Base-by-base conservation (phyloP, 1,140 invertebrate genomes). In the Sarcophaga bullata region DNA sequence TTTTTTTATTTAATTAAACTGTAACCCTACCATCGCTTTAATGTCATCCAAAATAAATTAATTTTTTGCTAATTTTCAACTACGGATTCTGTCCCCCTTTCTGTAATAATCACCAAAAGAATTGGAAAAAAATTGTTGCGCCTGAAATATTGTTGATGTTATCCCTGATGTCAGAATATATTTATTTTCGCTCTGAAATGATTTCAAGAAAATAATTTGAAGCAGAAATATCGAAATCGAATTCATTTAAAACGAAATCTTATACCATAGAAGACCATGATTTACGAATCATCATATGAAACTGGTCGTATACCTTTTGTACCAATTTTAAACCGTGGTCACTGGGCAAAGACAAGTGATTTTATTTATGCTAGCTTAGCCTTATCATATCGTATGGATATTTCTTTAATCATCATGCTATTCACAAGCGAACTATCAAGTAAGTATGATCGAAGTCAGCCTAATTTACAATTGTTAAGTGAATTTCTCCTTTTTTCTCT, bases 251-350 rank as follows among this genome's bases (percentile, higher is more conserved):
- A 47, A 73, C n/a, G 17, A 9, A 75, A 75, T 11, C 49, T 37
- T 9, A 17, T 19, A 52, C 17, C n/a, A 80, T 19, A 52, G 17
- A 50, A 80, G 52, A 78, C 47, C 54, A 89, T 89, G 87, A 84
- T 86, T 7, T 89, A 88, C 78, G 87, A 87, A 78, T 84, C 85
- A 25, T 89, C 88, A 8, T 90, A 90, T 54, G 88, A 87, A 50
- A 85, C 81, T 47, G 88, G 88, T 8, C 83, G 82, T 25, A 85
- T 84, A 81, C 88, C 88, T 62, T 89, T 87, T 75, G 82, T 83
- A 0, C 88, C 87, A 11, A 87, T 90, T 73, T 52, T 81, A 7
- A 52, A 83, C 46, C 88, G 88, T 15, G 88, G 88, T 0, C 86
- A 85, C 52, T 90, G 88, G 88, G 84, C 87, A 72, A 85, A 86